These are phyloP conservation scores for Ambastaia sidthimunki DNA, from an alignment of 2,797 vertebrate species.

Conservation along the genomic window DNA sequence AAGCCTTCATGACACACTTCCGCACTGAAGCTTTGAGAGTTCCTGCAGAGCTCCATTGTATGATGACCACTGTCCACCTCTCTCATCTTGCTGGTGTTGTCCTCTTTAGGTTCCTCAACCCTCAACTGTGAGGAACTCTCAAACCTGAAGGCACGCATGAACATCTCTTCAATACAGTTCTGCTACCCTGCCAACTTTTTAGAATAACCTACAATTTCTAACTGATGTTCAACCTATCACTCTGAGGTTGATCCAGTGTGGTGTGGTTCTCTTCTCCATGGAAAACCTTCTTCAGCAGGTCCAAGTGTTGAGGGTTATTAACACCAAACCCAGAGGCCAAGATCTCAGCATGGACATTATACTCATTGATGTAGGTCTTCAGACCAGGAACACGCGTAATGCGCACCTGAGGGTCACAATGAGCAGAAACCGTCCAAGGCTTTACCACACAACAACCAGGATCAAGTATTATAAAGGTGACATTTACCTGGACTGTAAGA, in stretches of 20 bases:
- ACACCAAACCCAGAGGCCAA: constrained; percentile 73
- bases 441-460: not conserved
- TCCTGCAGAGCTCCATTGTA: constrained; percentile 36
- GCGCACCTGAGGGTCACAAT: constrained; percentile 64
- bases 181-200: too few species aligned
- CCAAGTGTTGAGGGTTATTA: constrained; percentile 71
- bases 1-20: not conserved
- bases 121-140: constrained; percentile 26
- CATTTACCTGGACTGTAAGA: too few species aligned
- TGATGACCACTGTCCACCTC: not conserved
- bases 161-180: too few species aligned
- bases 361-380: constrained; percentile 75
- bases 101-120: constrained; percentile 7
- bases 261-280: constrained; percentile 10
- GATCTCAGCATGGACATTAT: constrained; percentile 74
- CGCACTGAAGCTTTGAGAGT: not conserved
- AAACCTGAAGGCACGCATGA: not conserved
- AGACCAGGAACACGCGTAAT: constrained; percentile 69
- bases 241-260: not conserved
- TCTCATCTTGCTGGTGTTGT: constrained; percentile 21
- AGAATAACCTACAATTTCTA: too few species aligned
- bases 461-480: not conserved
- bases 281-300: constrained; percentile 66
- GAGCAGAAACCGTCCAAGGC: not conserved
- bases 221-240: constrained; percentile 32